phyloP scores from a whole-genome alignment of 2,113 vertebrate genomes.

The Piaya cayana region DNA sequence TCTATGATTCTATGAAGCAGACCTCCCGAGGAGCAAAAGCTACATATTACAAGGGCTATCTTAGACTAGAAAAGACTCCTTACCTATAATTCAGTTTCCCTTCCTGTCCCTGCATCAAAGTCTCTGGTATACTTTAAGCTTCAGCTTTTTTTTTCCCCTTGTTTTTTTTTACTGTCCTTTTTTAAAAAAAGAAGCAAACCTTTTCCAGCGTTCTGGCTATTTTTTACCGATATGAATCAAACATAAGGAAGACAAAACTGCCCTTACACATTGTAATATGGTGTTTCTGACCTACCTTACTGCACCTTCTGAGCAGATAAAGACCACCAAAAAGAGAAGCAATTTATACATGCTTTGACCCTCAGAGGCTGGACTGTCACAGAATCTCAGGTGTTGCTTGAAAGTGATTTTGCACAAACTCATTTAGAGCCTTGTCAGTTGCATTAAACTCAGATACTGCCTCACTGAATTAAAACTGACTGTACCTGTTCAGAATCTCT shows the following conservation, averaged over 20 bases:
- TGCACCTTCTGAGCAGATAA: not conserved
- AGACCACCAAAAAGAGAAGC: not conserved
- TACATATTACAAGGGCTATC: not conserved
- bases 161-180: not conserved
- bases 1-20: not conserved
- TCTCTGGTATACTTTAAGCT: not conserved
- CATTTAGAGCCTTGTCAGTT: not conserved
- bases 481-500: not conserved
- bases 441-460: not conserved
- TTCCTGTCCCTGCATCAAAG: not conserved
- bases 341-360: not conserved
- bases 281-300: not conserved
- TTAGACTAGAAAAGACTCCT: not conserved
- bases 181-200: not conserved
- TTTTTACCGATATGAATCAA: not conserved
- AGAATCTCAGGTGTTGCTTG: not conserved
- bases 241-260: not conserved
- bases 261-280: not conserved
- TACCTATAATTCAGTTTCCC: constrained; percentile 25
- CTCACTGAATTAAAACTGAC: not conserved
- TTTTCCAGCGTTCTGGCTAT: not conserved
- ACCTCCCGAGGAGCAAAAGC: not conserved
- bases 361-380: not conserved
- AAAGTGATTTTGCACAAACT: not conserved
- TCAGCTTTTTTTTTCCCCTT: not conserved